phyloP scores from a whole-genome alignment of 1,140 invertebrate genomes.

The Portunus trituberculatus region DNA sequence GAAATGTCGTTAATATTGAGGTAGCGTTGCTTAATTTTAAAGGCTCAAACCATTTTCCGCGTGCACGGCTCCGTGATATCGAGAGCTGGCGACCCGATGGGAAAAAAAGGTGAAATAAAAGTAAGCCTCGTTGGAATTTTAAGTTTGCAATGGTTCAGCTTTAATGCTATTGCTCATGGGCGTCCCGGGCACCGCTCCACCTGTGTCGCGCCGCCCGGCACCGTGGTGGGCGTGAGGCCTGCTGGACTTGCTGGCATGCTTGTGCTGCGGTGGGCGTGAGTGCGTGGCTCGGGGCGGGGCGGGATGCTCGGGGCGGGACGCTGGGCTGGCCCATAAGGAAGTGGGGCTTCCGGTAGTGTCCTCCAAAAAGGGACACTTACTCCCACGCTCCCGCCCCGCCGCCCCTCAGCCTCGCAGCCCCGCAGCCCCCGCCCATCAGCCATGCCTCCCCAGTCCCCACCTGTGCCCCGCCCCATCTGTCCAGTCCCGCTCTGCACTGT shows the following conservation, averaged over 20 bases:
- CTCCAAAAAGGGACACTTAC: not conserved
- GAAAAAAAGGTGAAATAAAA: conserved; percentile 5
- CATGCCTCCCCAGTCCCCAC: not conserved
- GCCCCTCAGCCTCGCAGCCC: not conserved
- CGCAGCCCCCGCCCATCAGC: not conserved
- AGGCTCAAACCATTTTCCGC: not conserved
- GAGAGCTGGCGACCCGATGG: conserved; percentile 7
- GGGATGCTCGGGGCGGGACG: not conserved
- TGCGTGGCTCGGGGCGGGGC: not conserved
- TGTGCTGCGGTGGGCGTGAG: not conserved
- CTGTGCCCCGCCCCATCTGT: not conserved
- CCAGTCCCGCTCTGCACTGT: not conserved
- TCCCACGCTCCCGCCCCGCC: not conserved
- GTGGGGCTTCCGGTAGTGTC: not conserved
- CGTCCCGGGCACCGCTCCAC: not conserved
- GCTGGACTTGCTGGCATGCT: too few relatives aligned
- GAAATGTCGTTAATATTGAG: not conserved
- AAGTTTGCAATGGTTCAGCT: conserved; percentile 22
- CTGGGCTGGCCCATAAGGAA: not conserved
- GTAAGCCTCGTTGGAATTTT: conserved; percentile 22
- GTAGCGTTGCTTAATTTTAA: not conserved
- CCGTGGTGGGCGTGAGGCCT: too few relatives aligned
- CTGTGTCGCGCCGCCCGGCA: not conserved
- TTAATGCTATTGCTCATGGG: conserved; percentile 12
- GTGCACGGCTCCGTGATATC: not conserved